Evolutionary conservation across 2,113 vertebrate genomes (phyloP).

Genomic region (Thalassoma bifasciatum): DNA sequence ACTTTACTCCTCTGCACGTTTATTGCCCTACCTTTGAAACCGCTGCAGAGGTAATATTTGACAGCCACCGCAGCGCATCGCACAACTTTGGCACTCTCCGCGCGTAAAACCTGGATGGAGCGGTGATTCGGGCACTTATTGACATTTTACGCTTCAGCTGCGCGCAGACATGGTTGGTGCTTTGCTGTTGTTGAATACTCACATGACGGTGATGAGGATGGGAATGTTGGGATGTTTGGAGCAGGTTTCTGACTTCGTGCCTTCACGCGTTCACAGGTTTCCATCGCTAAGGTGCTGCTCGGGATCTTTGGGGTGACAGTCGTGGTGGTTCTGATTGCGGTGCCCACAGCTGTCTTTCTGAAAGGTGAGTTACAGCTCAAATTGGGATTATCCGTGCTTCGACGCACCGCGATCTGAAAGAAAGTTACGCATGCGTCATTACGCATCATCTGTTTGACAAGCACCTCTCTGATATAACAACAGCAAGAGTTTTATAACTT

Average conservation of each 20-base stretch:
- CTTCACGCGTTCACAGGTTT: slow-evolving; percentile 54
- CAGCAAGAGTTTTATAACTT: not conserved
- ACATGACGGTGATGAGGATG: not conserved
- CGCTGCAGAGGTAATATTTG: slow-evolving; percentile 77
- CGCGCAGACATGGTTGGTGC: slow-evolving; percentile 54
- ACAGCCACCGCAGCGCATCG: slow-evolving; percentile 42
- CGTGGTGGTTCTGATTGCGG: slow-evolving; percentile 77
- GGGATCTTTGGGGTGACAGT: slow-evolving; percentile 66
- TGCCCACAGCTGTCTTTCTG: slow-evolving; percentile 77
- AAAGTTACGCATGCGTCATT: slow-evolving; percentile 53
- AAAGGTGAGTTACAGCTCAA: slow-evolving; percentile 68
- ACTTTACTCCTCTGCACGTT: slow-evolving; percentile 75
- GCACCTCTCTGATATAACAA: not conserved
- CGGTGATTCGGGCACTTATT: slow-evolving; percentile 15
- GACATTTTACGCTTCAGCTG: not conserved
- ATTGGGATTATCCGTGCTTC: not conserved
- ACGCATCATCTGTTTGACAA: slow-evolving; percentile 31
- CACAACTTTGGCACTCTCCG: slow-evolving; percentile 18
- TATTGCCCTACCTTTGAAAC: slow-evolving; percentile 77
- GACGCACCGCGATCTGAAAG: not conserved
- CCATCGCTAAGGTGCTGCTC: slow-evolving; percentile 75
- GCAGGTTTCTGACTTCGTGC: slow-evolving; percentile 10
- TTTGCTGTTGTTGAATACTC: slow-evolving; percentile 7
- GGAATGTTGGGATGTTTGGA: not conserved
- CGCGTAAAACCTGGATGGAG: slow-evolving; percentile 11